A percentile compares a stretch with the other conserved stretches of the same genome.
These are phyloP conservation scores for Drosophila leonis DNA, from an alignment of 2,888 invertebrate genomes.

Conservation along the genomic window DNA sequence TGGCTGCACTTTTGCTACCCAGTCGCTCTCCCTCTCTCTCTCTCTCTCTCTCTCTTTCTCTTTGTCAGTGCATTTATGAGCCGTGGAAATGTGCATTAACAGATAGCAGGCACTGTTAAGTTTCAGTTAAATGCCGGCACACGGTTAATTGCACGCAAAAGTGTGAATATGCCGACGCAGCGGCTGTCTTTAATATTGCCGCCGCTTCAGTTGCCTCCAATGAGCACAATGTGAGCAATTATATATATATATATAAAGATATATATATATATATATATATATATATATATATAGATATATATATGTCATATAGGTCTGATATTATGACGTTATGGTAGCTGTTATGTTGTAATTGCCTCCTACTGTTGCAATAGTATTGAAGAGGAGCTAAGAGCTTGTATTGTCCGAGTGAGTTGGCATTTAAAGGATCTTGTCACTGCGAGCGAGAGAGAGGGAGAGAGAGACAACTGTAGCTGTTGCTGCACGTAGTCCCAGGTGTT, in stretches of 20 bases:
- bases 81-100: conserved; percentile 77
- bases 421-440: too few relatives aligned
- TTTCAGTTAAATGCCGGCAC: conserved; percentile 56
- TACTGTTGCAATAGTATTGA: too few relatives aligned
- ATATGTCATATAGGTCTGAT: too few relatives aligned
- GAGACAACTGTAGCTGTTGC: too few relatives aligned
- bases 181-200: conserved; percentile 8
- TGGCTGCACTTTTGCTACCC: background rate
- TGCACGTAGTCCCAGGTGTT: too few relatives aligned
- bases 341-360: too few relatives aligned
- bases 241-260: background rate
- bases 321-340: too few relatives aligned
- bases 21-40: background rate
- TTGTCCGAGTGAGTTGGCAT: too few relatives aligned
- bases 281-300: too few relatives aligned
- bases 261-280: background rate
- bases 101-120: conserved; percentile 39
- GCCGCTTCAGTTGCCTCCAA: conserved; percentile 1
- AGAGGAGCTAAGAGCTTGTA: too few relatives aligned
- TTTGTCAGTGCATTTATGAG: conserved; percentile 62
- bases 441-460: too few relatives aligned
- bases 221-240: background rate
- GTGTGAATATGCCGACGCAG: conserved; percentile 59
- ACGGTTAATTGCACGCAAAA: conserved; percentile 75
- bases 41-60: background rate